Evolutionary conservation across 2,888 invertebrate species (phyloP), one percentile per base, ranked within the genome.

Genomic region (Meteorus cinctellus): DNA sequence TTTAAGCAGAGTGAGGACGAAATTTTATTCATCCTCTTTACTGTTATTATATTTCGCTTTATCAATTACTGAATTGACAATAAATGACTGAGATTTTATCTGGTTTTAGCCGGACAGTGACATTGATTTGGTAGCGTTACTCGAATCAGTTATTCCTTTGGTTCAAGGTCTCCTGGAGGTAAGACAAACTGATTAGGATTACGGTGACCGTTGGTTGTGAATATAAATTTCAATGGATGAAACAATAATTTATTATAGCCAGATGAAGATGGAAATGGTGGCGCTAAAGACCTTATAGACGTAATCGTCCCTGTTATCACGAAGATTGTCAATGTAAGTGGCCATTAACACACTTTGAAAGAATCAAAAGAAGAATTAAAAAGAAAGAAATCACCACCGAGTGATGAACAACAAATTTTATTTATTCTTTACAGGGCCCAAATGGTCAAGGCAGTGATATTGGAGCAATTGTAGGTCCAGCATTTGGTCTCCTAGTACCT

Each of bases 131-230:
- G 79, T 19, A 27, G 88, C 87, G 55, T 71, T 89, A 3, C 67
- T 89, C 12, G 74, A 81, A 55, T 84, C 85, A 1, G 87, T 75
- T 34, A 36, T 89, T 76, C 89, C 89, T 4, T 72, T 89, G 16
- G 45, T 89, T 2, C 82, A 87, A 82, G 88, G 86, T 68, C 80
- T 89, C 1, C 86, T 86, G 5, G 86, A 88, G 72, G 89, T 89
- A 75, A 82, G 77, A 79, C n/a, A n/a, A 29, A 29, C n/a, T 62
- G 19, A 29, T 34, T 10, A 55, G 3, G 19, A 63, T 62, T 29
- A 29, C 51, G 27, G 10, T 19, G 16, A 24, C 2, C 6, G 8
- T 51, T 29, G 4, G 6, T 55, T 55, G 41, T 41, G 41, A 41
- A 41, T 5, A 16, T 69, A n/a, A 1, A 72, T 45, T 60, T 69